Percentiles rank a stretch among this genome's conserved stretches.
Conservation (phyloP, 2,888 invertebrate genomes). For the Megaustenia siamemsis region DNA sequence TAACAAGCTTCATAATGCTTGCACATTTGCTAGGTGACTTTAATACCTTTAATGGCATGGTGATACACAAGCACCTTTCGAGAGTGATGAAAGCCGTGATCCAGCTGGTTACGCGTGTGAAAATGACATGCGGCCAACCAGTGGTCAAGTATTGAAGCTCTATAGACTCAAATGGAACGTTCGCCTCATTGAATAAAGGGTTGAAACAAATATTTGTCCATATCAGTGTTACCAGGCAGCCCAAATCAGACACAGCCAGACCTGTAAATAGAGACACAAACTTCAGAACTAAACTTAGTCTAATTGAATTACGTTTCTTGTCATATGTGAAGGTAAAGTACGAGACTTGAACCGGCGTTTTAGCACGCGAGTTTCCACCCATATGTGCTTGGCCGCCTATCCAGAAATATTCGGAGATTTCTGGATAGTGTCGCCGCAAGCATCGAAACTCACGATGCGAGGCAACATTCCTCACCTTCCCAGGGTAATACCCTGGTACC, state of each 20-base stretch:
- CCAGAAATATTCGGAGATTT: no score
- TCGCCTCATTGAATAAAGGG: conserved; percentile 11
- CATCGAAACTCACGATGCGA: no score
- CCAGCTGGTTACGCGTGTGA: conserved; percentile 32
- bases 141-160: conserved; percentile 32
- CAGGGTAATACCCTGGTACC: no score
- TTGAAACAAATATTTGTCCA: conserved; percentile 42
- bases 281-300: no score
- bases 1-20: no score
- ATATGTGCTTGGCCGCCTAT: no score
- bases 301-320: background rate
- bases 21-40: no score
- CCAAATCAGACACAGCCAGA: conserved; percentile 33
- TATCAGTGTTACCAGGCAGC: conserved; percentile 14
- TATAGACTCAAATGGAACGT: conserved; percentile 30
- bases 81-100: conserved; percentile 32
- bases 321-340: background rate
- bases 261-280: no score
- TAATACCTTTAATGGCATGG: conserved; percentile 36
- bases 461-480: no score
- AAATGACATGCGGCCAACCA: conserved; percentile 27
- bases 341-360: no score
- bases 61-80: conserved; percentile 35
- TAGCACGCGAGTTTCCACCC: no score
- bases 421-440: no score